A percentile compares a stretch with the other conserved stretches of the same genome.
Evolutionary conservation across 2,113 vertebrate species (phyloP).

Genomic region (Pongo abelii): DNA sequence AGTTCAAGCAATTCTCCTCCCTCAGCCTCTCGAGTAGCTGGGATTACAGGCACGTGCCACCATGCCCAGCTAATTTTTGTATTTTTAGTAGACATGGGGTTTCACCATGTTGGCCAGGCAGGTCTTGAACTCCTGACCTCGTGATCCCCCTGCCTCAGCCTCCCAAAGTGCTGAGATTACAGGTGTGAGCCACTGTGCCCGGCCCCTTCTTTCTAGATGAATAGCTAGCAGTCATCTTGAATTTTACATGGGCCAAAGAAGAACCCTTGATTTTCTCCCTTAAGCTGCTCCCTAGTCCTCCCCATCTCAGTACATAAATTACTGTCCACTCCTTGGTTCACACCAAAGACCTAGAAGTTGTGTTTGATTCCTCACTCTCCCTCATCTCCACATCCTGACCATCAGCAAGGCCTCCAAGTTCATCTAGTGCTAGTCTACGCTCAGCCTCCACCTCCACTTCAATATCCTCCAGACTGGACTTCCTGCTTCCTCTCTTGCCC

Average conservation of each 20-base stretch:
- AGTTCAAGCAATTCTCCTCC: too few species aligned
- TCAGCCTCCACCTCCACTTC: neutral
- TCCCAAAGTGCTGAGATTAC: too few species aligned
- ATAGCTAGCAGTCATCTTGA: neutral
- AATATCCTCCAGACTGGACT: neutral
- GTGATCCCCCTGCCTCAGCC: too few species aligned
- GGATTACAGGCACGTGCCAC: too few species aligned
- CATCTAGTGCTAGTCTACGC: too few species aligned
- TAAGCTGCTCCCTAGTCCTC: neutral
- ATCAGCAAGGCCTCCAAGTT: neutral
- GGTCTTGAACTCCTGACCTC: too few species aligned
- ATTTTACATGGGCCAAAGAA: neutral
- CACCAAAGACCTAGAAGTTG: neutral
- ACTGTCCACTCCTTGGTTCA: neutral
- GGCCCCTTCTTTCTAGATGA: neutral
- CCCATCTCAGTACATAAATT: neutral
- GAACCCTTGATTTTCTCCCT: neutral
- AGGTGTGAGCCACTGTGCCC: too few species aligned
- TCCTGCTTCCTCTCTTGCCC: neutral
- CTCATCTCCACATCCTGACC: neutral
- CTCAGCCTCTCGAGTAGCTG: too few species aligned
- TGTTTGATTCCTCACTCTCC: neutral
- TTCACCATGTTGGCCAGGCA: too few species aligned
- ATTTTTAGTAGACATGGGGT: too few species aligned
- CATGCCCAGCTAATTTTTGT: too few species aligned